phyloP scores from a whole-genome alignment of 2,888 invertebrate species.

The Epirrhoe alternata region DNA sequence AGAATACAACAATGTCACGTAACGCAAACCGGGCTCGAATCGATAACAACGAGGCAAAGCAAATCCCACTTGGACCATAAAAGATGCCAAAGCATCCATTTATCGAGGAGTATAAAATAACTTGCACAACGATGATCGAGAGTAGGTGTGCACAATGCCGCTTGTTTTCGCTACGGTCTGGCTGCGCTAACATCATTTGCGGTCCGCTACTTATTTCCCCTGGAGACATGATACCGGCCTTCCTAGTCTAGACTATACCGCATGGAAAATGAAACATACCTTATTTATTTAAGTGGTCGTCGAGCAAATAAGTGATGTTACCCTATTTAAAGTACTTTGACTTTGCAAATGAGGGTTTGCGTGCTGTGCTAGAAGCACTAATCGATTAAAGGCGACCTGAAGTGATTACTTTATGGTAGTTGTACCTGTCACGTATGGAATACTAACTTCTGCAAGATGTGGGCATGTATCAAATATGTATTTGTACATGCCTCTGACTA shows the following conservation, averaged over 20 bases:
- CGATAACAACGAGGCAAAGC: slow-evolving; percentile 31
- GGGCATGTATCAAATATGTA: too few species aligned
- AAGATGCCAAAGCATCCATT: slow-evolving; percentile 37
- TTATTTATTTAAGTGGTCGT: slow-evolving; percentile 28
- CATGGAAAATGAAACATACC: slow-evolving; percentile 43
- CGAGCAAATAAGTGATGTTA: slow-evolving; percentile 24
- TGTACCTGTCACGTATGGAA: too few species aligned
- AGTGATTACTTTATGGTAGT: slow-evolving; percentile 23
- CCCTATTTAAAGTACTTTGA: slow-evolving; percentile 16
- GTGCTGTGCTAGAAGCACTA: slow-evolving; percentile 27
- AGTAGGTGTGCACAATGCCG: slow-evolving; percentile 55
- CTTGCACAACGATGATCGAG: slow-evolving; percentile 43
- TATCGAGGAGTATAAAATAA: slow-evolving; percentile 45
- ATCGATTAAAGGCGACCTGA: slow-evolving; percentile 23
- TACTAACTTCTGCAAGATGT: too few species aligned
- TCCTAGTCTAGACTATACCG: slow-evolving; percentile 71
- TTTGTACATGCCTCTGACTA: too few species aligned
- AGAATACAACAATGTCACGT: slow-evolving; percentile 16
- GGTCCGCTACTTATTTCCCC: slow-evolving; percentile 72
- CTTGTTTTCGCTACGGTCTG: slow-evolving; percentile 67
- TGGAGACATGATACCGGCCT: slow-evolving; percentile 64
- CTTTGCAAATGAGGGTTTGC: slow-evolving; percentile 31
- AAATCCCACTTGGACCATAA: slow-evolving; percentile 32
- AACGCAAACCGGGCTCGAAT: slow-evolving; percentile 24
- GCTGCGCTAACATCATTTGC: slow-evolving; percentile 74